Evolutionary conservation across 2,888 invertebrate genomes (phyloP).

Genomic region (Entomobrya proxima): DNA sequence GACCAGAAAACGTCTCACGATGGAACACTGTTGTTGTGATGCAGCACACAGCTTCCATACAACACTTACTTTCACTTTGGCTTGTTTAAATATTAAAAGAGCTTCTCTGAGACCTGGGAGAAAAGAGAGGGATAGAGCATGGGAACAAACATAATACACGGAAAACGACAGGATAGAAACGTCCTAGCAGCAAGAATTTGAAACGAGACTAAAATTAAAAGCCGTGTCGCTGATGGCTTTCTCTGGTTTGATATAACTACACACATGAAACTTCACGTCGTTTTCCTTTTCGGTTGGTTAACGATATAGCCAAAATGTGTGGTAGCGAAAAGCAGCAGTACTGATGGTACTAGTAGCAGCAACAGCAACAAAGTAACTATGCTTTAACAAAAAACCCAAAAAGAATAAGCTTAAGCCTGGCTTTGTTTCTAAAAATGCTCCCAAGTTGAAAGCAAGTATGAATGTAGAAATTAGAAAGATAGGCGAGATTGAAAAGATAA

Average conservation of each 20-base stretch:
- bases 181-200: neutral
- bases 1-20: constrained; percentile 21
- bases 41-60: constrained; percentile 24
- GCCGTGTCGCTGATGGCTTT: constrained; percentile 38
- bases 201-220: constrained; percentile 55
- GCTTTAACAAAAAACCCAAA: neutral
- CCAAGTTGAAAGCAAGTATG: too few relatives aligned
- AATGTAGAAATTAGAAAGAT: too few relatives aligned
- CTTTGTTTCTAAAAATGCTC: constrained; percentile 8
- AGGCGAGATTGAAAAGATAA: too few relatives aligned
- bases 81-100: constrained; percentile 52
- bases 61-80: constrained; percentile 53
- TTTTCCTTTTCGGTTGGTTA: constrained; percentile 27
- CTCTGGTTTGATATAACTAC: constrained; percentile 7
- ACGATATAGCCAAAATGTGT: constrained; percentile 16
- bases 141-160: neutral
- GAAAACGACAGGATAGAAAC: neutral
- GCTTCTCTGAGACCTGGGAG: neutral
- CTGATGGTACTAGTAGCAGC: neutral
- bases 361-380: neutral
- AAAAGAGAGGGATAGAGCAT: neutral
- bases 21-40: constrained; percentile 2
- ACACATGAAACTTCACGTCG: neutral
- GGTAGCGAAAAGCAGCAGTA: constrained; percentile 2
- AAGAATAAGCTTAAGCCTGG: neutral